Conservation (phyloP, 2,888 invertebrate species). For the Lutraria lutraria region DNA sequence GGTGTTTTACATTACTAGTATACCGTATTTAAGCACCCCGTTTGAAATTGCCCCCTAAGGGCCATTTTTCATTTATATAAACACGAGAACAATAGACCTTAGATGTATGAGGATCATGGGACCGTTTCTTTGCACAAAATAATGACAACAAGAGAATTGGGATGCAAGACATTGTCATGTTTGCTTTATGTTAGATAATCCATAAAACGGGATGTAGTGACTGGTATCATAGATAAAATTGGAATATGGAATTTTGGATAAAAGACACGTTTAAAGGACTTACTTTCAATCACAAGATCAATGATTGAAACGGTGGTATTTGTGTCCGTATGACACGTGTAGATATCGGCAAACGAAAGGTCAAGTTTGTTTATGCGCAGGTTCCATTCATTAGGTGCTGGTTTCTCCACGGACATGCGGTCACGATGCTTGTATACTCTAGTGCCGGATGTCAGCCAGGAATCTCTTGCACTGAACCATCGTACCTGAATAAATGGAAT, state of each 20-base stretch:
- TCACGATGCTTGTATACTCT: slow-evolving; percentile 5
- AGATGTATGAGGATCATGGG: neutral
- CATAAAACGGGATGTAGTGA: too few species aligned
- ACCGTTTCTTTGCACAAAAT: neutral
- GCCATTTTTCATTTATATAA: too few species aligned
- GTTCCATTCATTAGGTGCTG: slow-evolving; percentile 40
- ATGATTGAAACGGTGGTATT: neutral
- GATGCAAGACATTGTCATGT: too few species aligned
- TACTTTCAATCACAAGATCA: slow-evolving; percentile 25
- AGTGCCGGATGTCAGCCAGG: slow-evolving; percentile 18
- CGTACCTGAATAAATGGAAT: slow-evolving; percentile 23
- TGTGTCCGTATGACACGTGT: slow-evolving; percentile 16
- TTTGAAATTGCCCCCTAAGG: too few species aligned
- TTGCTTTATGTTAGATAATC: too few species aligned
- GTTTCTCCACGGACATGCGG: slow-evolving; percentile 9
- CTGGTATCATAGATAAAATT: too few species aligned
- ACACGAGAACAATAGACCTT: too few species aligned
- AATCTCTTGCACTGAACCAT: slow-evolving; percentile 27
- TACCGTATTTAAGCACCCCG: too few species aligned
- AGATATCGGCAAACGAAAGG: slow-evolving; percentile 24
- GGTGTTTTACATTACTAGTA: too few species aligned
- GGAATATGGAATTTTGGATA: too few species aligned
- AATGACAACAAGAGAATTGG: neutral
- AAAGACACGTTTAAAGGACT: too few species aligned
- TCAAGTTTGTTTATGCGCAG: neutral